Base-by-base conservation (phyloP, 1,140 invertebrate species). In the Phocides pigmalion region DNA sequence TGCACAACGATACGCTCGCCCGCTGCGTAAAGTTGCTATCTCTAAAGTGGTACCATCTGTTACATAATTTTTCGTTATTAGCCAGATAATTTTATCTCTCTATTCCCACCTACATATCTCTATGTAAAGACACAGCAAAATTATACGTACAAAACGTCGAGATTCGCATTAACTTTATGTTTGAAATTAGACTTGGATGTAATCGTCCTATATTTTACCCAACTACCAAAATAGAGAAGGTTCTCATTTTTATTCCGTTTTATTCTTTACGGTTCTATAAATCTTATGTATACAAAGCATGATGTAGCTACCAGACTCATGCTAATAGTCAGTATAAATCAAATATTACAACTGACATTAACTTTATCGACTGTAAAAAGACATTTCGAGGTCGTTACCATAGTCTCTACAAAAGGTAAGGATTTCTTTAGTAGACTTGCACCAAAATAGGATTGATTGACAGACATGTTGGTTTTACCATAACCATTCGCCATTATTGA, bases 41-140 rank as follows among this genome's bases (percentile, higher is more conserved):
- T 73, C 66, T 74, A 67, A 73, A 76, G 72, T 74, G 69, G 67
- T 68, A 71, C 66, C 69, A 72, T 71, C 50, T 73, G 74, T 87
- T 85, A 87, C 78, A 85, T 87, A 85, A 87, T 84, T 79, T 72
- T 77, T 78, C 76, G 68, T 76, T 81, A 79, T 79, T 73, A 80
- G 69, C 68, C 76, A 77, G 76, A 79, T 81, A 78, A 74, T 74
- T 74, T 83, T 87, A 84, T 87, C 82, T 84, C 73, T 64, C 74
- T 66, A 66, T 68, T 66, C 61, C 49, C 47, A 64, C 66, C 53
- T 61, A 44, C 46, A 54, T 64, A 65, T 47, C 44, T 54, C 12
- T 68, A 72, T 32, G 58, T 47, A 58, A 41, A 64, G 59, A 65
- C 41, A 62, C 44, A 46, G 49, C 32, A 56, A 37, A 22, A 49